Evolutionary conservation across 2,888 invertebrate species (phyloP).

Genomic region (Nomada ferruginata): DNA sequence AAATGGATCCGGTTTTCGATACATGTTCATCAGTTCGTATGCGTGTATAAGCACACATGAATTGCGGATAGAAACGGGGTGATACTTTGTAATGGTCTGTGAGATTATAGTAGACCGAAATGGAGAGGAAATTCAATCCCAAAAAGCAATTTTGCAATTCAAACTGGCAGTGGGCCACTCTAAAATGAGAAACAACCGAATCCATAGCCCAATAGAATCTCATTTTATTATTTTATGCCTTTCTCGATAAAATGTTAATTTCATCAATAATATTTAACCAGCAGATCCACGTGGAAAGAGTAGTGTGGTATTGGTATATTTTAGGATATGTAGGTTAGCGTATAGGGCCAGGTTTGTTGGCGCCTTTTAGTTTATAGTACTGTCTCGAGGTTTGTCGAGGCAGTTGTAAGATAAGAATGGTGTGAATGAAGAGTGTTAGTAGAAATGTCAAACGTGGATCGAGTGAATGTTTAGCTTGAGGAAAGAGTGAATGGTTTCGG

Average conservation of each 20-base stretch:
- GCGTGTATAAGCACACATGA: not conserved
- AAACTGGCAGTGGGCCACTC: constrained; percentile 67
- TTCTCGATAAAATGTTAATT: constrained; percentile 35
- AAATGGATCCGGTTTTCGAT: constrained; percentile 15
- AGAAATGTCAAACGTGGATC: no score
- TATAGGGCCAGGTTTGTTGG: no score
- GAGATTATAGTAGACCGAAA: constrained; percentile 54
- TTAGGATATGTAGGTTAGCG: no score
- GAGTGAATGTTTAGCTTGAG: no score
- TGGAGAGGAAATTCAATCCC: constrained; percentile 63
- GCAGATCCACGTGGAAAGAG: no score
- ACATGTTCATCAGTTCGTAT: not conserved
- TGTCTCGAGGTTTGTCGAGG: no score
- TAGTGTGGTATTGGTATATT: no score
- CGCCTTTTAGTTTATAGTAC: no score
- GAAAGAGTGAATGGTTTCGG: no score
- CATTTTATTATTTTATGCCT: no score
- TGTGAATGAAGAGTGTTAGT: no score
- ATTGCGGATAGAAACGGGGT: constrained; percentile 19
- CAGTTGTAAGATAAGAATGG: no score
- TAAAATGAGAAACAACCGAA: constrained; percentile 66
- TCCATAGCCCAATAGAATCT: not conserved
- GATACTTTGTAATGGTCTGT: constrained; percentile 32
- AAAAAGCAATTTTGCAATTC: constrained; percentile 64
- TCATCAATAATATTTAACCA: constrained; percentile 15